phyloP scores from a whole-genome alignment of 2,797 vertebrate species.

The Zalophus californianus region DNA sequence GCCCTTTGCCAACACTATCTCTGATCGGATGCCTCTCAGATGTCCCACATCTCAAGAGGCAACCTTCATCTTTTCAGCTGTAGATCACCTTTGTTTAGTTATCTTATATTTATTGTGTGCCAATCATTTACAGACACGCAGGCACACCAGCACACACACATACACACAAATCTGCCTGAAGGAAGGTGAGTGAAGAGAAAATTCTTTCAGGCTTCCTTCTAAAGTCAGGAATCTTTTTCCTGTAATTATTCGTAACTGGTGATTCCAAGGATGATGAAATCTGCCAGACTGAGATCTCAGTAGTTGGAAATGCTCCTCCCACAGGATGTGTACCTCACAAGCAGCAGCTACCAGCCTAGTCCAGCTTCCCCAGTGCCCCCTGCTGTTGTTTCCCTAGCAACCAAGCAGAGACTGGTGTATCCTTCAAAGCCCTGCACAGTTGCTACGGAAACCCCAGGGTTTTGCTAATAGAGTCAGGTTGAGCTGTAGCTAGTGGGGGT shows the following conservation, averaged over 20 bases:
- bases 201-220: background rate
- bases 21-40: constrained; percentile 52
- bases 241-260: background rate
- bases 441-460: constrained; percentile 72
- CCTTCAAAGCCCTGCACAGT: constrained; percentile 66
- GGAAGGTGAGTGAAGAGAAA: background rate
- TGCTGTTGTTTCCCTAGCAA: constrained; percentile 78
- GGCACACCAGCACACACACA: background rate
- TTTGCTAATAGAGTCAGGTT: constrained; percentile 71
- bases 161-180: background rate
- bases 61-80: constrained; percentile 1
- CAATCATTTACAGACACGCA: background rate
- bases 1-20: constrained; percentile 68
- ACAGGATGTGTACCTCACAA: background rate
- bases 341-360: constrained; percentile 18
- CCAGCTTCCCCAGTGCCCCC: constrained; percentile 33
- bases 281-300: background rate
- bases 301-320: constrained; percentile 52
- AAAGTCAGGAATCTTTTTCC: background rate
- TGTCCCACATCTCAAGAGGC: background rate
- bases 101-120: background rate
- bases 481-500: constrained; percentile 19
- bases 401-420: constrained; percentile 48
- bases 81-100: background rate
- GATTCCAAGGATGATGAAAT: constrained; percentile 50